Percentiles rank a stretch among this genome's conserved stretches.
Evolutionary conservation across 2,888 invertebrate species (phyloP).

Genomic region (Holacanthella duospinosa): DNA sequence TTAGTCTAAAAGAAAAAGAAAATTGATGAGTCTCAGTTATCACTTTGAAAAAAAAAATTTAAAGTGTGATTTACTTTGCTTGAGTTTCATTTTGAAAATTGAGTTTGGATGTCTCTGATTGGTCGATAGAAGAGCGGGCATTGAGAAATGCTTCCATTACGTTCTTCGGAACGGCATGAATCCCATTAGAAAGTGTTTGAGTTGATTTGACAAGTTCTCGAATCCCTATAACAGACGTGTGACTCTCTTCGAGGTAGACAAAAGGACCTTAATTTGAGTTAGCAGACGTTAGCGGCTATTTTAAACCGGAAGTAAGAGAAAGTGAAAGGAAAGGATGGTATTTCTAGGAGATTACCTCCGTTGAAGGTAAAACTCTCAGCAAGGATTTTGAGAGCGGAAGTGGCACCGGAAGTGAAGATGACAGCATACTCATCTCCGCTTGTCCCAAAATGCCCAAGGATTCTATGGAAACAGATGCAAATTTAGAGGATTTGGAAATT

Average conservation of each 20-base stretch:
- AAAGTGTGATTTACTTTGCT: neutral
- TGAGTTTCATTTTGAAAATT: neutral
- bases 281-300: neutral
- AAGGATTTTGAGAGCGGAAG: conserved; percentile 69
- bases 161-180: neutral
- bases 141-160: neutral
- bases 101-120: neutral
- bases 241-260: conserved; percentile 76
- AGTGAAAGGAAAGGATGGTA: neutral
- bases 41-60: neutral
- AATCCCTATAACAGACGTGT: conserved; percentile 91
- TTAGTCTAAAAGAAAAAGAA: neutral
- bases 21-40: neutral
- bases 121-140: neutral
- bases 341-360: conserved; percentile 28
- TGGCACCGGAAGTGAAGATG: conserved; percentile 91
- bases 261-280: conserved; percentile 50
- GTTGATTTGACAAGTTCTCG: conserved; percentile 54
- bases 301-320: neutral
- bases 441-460: conserved; percentile 77
- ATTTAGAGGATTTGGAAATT: neutral
- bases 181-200: neutral
- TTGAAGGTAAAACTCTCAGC: conserved; percentile 50
- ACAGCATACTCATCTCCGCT: conserved; percentile 67
- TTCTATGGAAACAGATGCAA: conserved; percentile 45